Percentiles rank a stretch among this genome's conserved stretches.
Conservation (phyloP, 2,888 invertebrate genomes). For the Elysia crispata region DNA sequence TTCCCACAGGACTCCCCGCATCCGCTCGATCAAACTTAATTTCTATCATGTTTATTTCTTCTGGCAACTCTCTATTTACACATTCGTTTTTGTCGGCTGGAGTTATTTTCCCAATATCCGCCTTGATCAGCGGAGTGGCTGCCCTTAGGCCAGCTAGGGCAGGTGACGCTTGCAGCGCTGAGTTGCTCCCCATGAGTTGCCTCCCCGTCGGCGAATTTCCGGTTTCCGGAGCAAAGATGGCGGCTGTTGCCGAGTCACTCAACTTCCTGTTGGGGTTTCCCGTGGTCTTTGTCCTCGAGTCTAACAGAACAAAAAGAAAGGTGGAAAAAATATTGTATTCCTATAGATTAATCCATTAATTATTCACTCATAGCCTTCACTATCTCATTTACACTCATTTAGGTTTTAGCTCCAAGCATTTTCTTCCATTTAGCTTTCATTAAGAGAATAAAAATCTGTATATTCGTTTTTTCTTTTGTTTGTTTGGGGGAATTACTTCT, state of each 20-base stretch:
- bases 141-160: constrained; percentile 32
- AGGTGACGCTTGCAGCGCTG: constrained; percentile 24
- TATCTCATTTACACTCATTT: neutral
- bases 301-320: neutral
- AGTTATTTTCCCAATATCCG: constrained; percentile 39
- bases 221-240: constrained; percentile 42
- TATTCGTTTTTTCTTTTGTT: too few species aligned
- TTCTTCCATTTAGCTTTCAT: too few species aligned
- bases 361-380: constrained; percentile 12
- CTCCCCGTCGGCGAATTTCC: constrained; percentile 39
- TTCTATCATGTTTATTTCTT: too few species aligned
- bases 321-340: constrained; percentile 28
- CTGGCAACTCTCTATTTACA: constrained; percentile 21
- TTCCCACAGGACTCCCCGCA: too few species aligned
- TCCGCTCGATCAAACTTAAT: too few species aligned
- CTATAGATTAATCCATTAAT: constrained; percentile 35
- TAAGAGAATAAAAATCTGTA: too few species aligned
- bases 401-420: too few species aligned
- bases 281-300: neutral
- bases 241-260: constrained; percentile 19
- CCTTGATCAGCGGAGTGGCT: constrained; percentile 33
- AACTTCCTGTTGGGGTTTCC: neutral
- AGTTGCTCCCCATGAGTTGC: constrained; percentile 31
- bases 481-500: too few species aligned
- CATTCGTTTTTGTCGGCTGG: constrained; percentile 34